Percentiles rank a stretch among this genome's conserved stretches.
phyloP scores from a whole-genome alignment of 2,888 invertebrate genomes.

The Stenichneumon culpator region DNA sequence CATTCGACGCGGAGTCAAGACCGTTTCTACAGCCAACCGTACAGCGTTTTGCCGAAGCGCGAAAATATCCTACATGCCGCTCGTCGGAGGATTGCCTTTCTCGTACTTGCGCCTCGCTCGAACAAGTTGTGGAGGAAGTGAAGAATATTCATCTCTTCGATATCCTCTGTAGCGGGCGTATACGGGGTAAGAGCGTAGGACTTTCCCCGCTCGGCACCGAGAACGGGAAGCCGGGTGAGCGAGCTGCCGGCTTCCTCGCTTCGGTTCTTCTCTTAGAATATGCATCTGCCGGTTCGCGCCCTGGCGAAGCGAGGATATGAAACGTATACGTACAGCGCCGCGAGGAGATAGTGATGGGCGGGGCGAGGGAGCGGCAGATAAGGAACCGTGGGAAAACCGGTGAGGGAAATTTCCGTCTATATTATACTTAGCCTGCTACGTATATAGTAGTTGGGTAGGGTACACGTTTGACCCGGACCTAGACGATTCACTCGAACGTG shows the following conservation, averaged over 20 bases:
- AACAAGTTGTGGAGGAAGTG: slow-evolving; percentile 54
- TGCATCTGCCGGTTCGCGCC: slow-evolving; percentile 51
- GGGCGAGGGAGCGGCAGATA: slow-evolving; percentile 3
- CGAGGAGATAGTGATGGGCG: neutral
- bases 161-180: slow-evolving; percentile 11
- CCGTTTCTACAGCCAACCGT: slow-evolving; percentile 66
- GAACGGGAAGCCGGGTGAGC: neutral
- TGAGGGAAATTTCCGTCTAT: neutral
- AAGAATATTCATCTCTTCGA: slow-evolving; percentile 62
- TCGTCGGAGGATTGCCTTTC: slow-evolving; percentile 26
- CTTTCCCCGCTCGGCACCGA: slow-evolving; percentile 26
- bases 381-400: slow-evolving; percentile 35
- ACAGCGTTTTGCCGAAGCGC: slow-evolving; percentile 67
- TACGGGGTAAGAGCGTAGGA: slow-evolving; percentile 19
- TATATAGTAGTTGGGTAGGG: slow-evolving; percentile 7
- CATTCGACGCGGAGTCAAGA: slow-evolving; percentile 69
- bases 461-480: slow-evolving; percentile 24
- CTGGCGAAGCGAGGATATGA: slow-evolving; percentile 38
- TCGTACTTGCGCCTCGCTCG: slow-evolving; percentile 40
- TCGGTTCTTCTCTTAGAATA: slow-evolving; percentile 55
- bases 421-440: neutral
- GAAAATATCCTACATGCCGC: slow-evolving; percentile 57
- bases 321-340: slow-evolving; percentile 21
- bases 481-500: slow-evolving; percentile 28
- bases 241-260: slow-evolving; percentile 36